Conservation (phyloP, 2,888 invertebrate genomes). For the Caenorhabditis uteleia region DNA sequence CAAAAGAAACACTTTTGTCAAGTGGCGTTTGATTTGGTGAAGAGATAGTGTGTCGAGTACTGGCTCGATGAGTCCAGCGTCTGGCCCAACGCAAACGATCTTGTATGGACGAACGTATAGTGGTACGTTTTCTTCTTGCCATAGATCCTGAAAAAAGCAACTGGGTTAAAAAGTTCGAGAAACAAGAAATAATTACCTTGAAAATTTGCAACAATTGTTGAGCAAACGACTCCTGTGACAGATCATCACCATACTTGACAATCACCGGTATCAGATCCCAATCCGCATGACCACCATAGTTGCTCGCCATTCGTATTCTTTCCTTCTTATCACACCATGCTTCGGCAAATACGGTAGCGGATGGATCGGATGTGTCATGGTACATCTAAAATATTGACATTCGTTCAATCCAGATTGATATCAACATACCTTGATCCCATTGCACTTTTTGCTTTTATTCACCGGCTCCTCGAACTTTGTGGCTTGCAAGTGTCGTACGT, state of each 20-base stretch:
- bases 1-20: slow-evolving; percentile 11
- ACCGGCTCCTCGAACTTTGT: background rate
- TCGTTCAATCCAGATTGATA: too few species aligned
- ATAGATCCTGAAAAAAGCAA: slow-evolving; percentile 79
- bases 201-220: slow-evolving; percentile 88
- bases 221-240: slow-evolving; percentile 94
- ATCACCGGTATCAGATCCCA: slow-evolving; percentile 95
- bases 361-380: slow-evolving; percentile 96
- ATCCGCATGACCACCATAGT: slow-evolving; percentile 88
- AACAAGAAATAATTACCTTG: too few species aligned
- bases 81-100: slow-evolving; percentile 90
- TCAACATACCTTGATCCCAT: too few species aligned
- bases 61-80: slow-evolving; percentile 95
- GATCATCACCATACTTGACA: slow-evolving; percentile 94
- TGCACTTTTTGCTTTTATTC: slow-evolving; percentile 1
- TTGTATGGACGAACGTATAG: slow-evolving; percentile 87
- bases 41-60: slow-evolving; percentile 91
- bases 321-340: slow-evolving; percentile 77
- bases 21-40: slow-evolving; percentile 79
- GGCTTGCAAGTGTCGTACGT: slow-evolving; percentile 1
- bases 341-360: slow-evolving; percentile 82
- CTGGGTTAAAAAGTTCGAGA: too few species aligned
- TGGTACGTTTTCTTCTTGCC: slow-evolving; percentile 79
- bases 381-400: too few species aligned
- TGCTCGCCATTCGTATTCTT: slow-evolving; percentile 77